Evolutionary conservation across 2,113 vertebrate species (phyloP).

Genomic region (Mirza zaza): DNA sequence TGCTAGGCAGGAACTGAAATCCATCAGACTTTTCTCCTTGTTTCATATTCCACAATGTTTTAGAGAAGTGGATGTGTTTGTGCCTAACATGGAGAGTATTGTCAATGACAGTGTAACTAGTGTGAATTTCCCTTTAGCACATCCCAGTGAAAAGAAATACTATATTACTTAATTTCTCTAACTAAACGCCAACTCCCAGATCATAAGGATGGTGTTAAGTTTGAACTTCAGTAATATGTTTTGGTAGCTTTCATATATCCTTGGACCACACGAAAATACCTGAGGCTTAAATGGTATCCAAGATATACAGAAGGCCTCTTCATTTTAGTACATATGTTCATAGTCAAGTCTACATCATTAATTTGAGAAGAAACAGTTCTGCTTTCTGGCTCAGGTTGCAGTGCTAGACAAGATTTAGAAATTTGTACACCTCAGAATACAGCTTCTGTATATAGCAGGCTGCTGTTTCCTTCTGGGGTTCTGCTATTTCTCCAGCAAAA

Average conservation of each 20-base stretch:
- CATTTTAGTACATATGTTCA: not conserved
- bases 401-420: not conserved
- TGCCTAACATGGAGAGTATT: not conserved
- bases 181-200: not conserved
- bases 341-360: not conserved
- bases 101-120: not conserved
- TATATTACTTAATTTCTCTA: not conserved
- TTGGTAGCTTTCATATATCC: not conserved
- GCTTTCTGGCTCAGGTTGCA: not conserved
- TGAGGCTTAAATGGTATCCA: not conserved
- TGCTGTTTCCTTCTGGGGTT: rapidly evolving
- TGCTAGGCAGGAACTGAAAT: not conserved
- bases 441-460: not conserved
- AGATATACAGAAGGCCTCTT: not conserved
- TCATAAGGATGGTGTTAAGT: not conserved
- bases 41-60: not conserved
- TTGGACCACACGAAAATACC: not conserved
- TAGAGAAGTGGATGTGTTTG: not conserved
- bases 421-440: not conserved
- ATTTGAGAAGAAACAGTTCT: not conserved
- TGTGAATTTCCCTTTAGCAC: not conserved
- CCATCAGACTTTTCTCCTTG: not conserved
- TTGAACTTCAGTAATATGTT: not conserved
- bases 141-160: not conserved
- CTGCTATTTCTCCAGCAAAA: not conserved